A percentile compares a stretch with the other conserved stretches of the same genome.
Evolutionary conservation across 2,888 invertebrate species (phyloP).

Genomic region (Andrena hattorfiana): DNA sequence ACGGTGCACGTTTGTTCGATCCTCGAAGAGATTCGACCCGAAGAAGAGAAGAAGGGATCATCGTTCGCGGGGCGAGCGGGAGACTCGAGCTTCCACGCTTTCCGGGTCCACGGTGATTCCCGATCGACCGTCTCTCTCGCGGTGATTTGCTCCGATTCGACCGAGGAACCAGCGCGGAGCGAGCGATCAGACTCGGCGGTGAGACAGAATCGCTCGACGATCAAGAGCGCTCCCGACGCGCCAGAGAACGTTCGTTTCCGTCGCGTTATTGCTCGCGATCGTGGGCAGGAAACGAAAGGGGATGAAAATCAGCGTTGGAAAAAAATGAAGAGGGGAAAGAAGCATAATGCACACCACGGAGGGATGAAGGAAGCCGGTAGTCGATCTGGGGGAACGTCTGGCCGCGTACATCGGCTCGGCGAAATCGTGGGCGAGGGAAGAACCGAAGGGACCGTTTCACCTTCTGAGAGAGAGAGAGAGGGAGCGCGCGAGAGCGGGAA

Average conservation of each 20-base stretch:
- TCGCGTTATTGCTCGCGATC: neutral
- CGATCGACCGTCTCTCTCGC: slow-evolving; percentile 5
- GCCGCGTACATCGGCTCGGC: slow-evolving; percentile 15
- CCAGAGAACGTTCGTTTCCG: neutral
- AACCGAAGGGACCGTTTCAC: slow-evolving; percentile 22
- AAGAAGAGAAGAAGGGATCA: neutral
- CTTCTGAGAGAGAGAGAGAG: neutral
- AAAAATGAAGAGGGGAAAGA: neutral
- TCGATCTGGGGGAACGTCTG: neutral
- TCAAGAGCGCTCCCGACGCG: neutral
- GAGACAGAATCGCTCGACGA: neutral
- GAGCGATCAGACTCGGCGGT: neutral
- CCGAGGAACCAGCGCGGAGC: neutral
- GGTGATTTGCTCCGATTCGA: neutral
- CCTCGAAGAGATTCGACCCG: slow-evolving; percentile 8
- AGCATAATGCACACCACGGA: neutral
- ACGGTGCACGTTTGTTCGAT: slow-evolving; percentile 4
- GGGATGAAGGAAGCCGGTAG: neutral
- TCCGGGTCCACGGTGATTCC: slow-evolving; percentile 2
- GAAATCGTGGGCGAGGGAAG: slow-evolving; percentile 19
- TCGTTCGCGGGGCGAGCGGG: neutral
- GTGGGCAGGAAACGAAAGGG: neutral
- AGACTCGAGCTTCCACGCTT: neutral
- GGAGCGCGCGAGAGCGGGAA: neutral
- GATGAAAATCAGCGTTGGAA: neutral